These are phyloP conservation scores for Scotopteryx bipunctaria DNA, from an alignment of 2,888 invertebrate species.

Conservation along the genomic window DNA sequence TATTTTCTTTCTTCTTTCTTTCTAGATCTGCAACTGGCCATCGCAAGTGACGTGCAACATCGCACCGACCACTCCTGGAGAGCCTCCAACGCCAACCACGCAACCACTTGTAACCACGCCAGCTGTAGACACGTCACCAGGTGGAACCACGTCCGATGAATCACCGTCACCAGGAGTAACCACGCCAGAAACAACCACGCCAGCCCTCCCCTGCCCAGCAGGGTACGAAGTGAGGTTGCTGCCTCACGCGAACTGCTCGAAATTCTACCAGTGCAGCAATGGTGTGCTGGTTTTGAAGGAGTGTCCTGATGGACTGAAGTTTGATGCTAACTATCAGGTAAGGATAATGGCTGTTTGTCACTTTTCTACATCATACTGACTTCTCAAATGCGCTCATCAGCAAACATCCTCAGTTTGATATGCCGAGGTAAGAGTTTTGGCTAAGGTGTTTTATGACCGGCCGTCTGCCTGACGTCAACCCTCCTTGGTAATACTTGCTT, in stretches of 20 bases:
- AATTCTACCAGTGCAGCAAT: constrained; percentile 54
- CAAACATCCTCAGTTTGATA: too few species aligned
- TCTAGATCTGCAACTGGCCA: constrained; percentile 45
- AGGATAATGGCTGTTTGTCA: too few species aligned
- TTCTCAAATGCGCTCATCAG: too few species aligned
- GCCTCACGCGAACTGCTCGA: constrained; percentile 54
- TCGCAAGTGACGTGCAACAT: constrained; percentile 28
- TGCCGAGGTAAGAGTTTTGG: too few species aligned
- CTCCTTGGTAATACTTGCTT: too few species aligned
- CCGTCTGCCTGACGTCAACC: too few species aligned
- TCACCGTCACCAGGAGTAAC: not conserved
- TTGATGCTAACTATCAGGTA: constrained; percentile 51
- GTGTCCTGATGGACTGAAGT: constrained; percentile 47
- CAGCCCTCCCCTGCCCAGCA: constrained; percentile 1
- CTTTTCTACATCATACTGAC: too few species aligned
- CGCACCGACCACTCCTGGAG: constrained; percentile 12
- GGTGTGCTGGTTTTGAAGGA: constrained; percentile 44
- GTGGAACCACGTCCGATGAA: not conserved
- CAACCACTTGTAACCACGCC: not conserved
- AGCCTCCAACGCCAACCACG: constrained; percentile 21
- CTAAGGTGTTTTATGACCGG: too few species aligned
- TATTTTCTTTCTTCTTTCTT: not conserved
- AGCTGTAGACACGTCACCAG: not conserved
- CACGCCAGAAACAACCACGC: not conserved
- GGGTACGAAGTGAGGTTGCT: constrained; percentile 41